Evolutionary conservation across 2,113 vertebrate genomes (phyloP).

Genomic region (Tichodroma muraria): DNA sequence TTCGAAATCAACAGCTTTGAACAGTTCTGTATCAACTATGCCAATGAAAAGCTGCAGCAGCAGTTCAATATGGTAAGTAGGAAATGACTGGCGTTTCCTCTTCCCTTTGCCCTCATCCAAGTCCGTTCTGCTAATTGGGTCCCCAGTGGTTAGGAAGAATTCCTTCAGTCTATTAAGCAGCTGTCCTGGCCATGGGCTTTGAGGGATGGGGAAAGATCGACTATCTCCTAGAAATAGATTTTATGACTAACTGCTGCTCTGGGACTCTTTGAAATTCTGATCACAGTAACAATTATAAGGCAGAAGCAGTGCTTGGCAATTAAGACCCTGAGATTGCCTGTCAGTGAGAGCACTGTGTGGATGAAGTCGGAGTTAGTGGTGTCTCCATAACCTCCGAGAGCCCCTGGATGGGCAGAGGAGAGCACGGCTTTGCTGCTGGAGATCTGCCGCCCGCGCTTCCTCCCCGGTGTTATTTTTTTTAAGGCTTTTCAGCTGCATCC

Average conservation of each 20-base stretch:
- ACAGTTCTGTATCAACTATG: constrained; percentile 99
- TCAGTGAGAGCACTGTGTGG: neutral
- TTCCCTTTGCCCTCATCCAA: constrained; percentile 4
- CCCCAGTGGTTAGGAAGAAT: constrained; percentile 12
- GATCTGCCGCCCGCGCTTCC: neutral
- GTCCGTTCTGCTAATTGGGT: constrained; percentile 40
- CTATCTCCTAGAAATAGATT: constrained; percentile 44
- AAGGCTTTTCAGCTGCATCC: neutral
- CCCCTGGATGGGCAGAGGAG: neutral
- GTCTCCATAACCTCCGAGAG: neutral
- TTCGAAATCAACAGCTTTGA: constrained; percentile 99
- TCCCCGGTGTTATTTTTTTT: neutral
- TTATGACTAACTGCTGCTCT: constrained; percentile 47
- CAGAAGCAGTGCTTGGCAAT: neutral
- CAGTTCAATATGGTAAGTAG: constrained; percentile 98
- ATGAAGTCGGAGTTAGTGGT: neutral
- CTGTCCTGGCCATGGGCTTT: constrained; percentile 9
- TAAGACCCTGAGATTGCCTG: neutral
- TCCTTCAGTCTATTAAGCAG: constrained; percentile 38
- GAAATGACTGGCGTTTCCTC: constrained; percentile 47
- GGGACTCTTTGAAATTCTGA: constrained; percentile 51
- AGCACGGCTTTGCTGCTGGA: neutral
- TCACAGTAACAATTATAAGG: constrained; percentile 40
- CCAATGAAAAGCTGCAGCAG: constrained; percentile 98
- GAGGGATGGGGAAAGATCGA: neutral